These are phyloP conservation scores for Nymphicus hollandicus DNA, from an alignment of 2,113 vertebrate genomes.

Conservation along the genomic window DNA sequence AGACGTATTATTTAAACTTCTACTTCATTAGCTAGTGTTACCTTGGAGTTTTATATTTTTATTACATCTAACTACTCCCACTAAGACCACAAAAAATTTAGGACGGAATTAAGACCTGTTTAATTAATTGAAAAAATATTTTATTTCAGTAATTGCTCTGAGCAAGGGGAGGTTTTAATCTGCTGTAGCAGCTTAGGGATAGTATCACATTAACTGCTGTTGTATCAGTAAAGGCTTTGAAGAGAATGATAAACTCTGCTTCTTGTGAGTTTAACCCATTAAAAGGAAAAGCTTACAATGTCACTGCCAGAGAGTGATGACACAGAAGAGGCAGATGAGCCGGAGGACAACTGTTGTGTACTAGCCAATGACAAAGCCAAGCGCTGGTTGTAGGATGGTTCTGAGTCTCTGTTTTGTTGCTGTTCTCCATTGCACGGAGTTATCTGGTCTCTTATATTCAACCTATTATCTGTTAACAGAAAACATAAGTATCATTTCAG, in stretches of 20 bases:
- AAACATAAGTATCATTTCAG: not conserved
- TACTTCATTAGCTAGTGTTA: not conserved
- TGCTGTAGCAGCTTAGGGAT: not conserved
- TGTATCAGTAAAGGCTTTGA: not conserved
- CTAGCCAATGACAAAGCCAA: constrained; percentile 85
- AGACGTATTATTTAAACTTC: too few relatives aligned
- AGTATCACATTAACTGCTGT: not conserved
- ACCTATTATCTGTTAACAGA: constrained; percentile 67
- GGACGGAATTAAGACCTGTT: not conserved
- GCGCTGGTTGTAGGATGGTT: constrained; percentile 78
- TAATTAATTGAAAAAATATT: not conserved
- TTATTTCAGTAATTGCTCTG: not conserved
- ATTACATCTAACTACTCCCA: not conserved
- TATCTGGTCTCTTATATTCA: constrained; percentile 72
- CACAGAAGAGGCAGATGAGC: constrained; percentile 85
- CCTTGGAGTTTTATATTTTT: not conserved
- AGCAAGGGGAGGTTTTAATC: not conserved
- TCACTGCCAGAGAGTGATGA: constrained; percentile 94
- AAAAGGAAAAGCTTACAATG: constrained; percentile 80
- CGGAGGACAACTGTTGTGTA: constrained; percentile 82
- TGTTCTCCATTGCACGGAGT: constrained; percentile 66
- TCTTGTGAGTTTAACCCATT: not conserved
- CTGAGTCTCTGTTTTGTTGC: constrained; percentile 73
- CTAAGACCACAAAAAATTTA: not conserved
- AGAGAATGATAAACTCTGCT: not conserved